phyloP scores from a whole-genome alignment of 2,797 vertebrate genomes.

The Tokudaia tokunoshimensis region DNA sequence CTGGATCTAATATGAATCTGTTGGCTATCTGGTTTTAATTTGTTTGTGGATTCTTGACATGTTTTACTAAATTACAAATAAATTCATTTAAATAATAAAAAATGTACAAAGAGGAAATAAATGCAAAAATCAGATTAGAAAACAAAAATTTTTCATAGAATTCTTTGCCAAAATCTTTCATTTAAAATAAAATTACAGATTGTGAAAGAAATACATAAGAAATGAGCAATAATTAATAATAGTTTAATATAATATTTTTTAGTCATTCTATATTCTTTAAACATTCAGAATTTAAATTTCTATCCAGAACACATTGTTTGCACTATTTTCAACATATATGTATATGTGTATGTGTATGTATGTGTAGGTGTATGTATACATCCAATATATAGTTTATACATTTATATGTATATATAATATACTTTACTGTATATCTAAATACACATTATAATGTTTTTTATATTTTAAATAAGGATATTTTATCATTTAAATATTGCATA shows the following conservation, averaged over 20 bases:
- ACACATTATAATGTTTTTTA: too few relatives aligned
- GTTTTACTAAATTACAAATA: not conserved
- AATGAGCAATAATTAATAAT: not conserved
- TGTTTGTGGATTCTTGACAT: not conserved
- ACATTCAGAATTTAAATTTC: not conserved
- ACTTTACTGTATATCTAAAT: too few relatives aligned
- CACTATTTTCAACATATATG: not conserved
- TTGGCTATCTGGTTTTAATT: not conserved
- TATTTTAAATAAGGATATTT: not conserved
- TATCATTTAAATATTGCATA: not conserved
- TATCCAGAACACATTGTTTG: not conserved
- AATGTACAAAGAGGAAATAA: not conserved
- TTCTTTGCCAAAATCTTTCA: not conserved
- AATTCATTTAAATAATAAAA: slow-evolving; percentile 2
- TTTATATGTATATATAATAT: not conserved
- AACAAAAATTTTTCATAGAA: not conserved
- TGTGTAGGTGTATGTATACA: too few relatives aligned
- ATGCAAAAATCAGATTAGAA: not conserved
- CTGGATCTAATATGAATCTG: not conserved
- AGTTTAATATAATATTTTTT: not conserved
- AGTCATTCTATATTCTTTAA: not conserved
- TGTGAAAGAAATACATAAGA: not conserved
- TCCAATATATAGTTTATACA: too few relatives aligned
- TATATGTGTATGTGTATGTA: not conserved
- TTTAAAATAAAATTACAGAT: slow-evolving; percentile 1